A percentile compares a stretch with the other conserved stretches of the same genome.
Conservation (phyloP, 2,113 vertebrate species). For the Rutilus rutilus region DNA sequence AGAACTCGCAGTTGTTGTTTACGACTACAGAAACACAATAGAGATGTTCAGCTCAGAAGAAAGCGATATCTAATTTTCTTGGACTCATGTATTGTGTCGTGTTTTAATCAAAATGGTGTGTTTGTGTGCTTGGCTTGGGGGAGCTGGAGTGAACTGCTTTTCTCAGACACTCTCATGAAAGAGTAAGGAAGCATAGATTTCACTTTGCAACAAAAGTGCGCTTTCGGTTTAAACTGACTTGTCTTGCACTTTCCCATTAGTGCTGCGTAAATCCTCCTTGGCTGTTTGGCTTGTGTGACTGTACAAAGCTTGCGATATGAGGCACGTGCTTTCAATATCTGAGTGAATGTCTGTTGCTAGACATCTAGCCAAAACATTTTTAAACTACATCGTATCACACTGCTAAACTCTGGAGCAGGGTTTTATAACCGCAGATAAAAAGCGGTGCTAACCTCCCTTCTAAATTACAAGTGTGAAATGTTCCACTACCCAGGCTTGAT, state of each 20-base stretch:
- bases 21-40: neutral
- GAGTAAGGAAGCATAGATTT: constrained; percentile 1
- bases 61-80: neutral
- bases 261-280: neutral
- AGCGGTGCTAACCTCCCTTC: neutral
- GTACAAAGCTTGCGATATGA: neutral
- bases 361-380: neutral
- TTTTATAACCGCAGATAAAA: neutral
- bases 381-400: neutral
- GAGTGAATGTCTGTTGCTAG: neutral
- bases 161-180: neutral
- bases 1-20: neutral
- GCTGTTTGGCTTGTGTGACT: neutral
- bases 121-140: neutral
- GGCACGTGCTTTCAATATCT: neutral
- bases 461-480: neutral
- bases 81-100: neutral
- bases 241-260: neutral
- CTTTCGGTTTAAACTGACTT: neutral
- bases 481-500: neutral
- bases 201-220: neutral
- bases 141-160: neutral
- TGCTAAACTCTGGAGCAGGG: neutral
- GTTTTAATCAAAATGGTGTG: neutral
- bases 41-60: neutral